Conservation (phyloP, 1,140 invertebrate genomes). For the Dendroctonus valens region DNA sequence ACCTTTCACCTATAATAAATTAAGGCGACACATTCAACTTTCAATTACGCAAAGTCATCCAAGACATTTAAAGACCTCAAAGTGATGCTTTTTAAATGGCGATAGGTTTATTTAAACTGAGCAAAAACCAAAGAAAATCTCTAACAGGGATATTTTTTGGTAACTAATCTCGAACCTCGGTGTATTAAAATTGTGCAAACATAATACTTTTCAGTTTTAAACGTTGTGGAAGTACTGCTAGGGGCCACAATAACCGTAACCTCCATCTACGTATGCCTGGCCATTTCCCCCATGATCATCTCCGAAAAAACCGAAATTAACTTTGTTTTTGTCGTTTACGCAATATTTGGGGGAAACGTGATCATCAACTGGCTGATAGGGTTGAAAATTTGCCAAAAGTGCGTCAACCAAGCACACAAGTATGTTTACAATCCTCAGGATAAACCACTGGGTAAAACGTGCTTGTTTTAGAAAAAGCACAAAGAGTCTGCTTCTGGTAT, state of each 20-base stretch:
- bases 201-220: slow-evolving; percentile 26
- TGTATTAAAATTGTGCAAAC: not conserved
- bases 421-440: slow-evolving; percentile 29
- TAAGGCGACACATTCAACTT: too few species aligned
- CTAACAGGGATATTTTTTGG: slow-evolving; percentile 26
- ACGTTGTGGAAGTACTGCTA: slow-evolving; percentile 40
- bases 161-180: not conserved
- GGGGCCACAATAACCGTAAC: slow-evolving; percentile 39
- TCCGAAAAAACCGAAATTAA: slow-evolving; percentile 47
- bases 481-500: slow-evolving; percentile 41
- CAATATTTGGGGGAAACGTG: slow-evolving; percentile 43
- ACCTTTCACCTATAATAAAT: too few species aligned
- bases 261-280: slow-evolving; percentile 42
- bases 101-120: slow-evolving; percentile 29
- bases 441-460: slow-evolving; percentile 2
- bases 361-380: slow-evolving; percentile 46
- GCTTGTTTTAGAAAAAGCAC: slow-evolving; percentile 45
- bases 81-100: slow-evolving; percentile 6
- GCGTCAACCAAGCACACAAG: slow-evolving; percentile 45
- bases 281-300: slow-evolving; percentile 42
- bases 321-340: slow-evolving; percentile 46
- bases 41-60: too few species aligned
- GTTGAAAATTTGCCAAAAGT: slow-evolving; percentile 45
- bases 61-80: not conserved
- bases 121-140: slow-evolving; percentile 32